Evolutionary conservation across 2,797 vertebrate genomes (phyloP), one percentile per base, ranked within the genome.

Genomic region (Halcyon badia): DNA sequence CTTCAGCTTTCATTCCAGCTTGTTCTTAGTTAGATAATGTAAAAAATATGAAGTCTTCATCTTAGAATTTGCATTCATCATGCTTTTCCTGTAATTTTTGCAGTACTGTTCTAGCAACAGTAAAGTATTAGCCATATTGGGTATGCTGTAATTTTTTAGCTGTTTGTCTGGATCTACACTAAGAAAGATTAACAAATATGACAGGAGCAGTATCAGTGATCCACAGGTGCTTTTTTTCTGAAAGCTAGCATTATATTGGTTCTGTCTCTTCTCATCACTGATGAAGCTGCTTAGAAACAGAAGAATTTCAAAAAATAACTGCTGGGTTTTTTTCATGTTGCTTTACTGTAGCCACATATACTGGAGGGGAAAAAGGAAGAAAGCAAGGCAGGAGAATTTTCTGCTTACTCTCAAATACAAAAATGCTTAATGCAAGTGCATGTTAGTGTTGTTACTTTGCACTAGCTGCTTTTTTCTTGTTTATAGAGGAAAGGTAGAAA

Each of bases 21-120:
- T 31, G 11, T 30, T 81, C 33, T 80, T 30, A 24, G 11, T 28
- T 60, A 46, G 18, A 19, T 7, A 39, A 58, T 0, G 5, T 21
- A 49, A 68, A 92, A 83, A 9, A 31, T 25, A n/a, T 6, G 14
- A 30, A 35, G 33, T 9, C 10, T 37, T 88, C 24, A 17, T 42
- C 6, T 41, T 31, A 54, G 15, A 56, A 49, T 31, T 19, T 28
- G 7, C 0, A 0, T 24, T 16, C 5, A 0, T 15, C 20, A 19
- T 12, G 25, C 5, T 25, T 80, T 68, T 87, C 64, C 35, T 77
- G 16, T 22, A 46, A 46, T 82, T 37, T 58, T 48, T 60, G 24
- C 10, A 28, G 25, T 30, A 15, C 46, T 68, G n/a, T 21, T 42
- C 2, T 31, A 51, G 10, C 31, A 56, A 39, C 14, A 33, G 5